These are phyloP conservation scores for Nerophis ophidion DNA, from an alignment of 2,113 vertebrate genomes.

Conservation along the genomic window DNA sequence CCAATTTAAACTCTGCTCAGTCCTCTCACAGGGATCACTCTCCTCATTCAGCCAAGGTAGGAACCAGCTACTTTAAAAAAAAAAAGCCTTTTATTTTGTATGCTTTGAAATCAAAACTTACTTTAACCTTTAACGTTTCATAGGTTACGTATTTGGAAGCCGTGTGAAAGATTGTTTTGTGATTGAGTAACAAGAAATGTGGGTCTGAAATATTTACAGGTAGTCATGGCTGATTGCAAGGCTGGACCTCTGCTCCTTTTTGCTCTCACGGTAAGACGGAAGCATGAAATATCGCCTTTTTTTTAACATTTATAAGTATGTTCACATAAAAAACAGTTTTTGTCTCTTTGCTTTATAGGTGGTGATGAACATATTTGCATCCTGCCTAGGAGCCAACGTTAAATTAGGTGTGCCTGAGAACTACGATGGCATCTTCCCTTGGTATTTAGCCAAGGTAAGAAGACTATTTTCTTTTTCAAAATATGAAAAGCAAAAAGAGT, in stretches of 20 bases:
- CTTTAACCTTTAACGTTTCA: not conserved
- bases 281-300: no score
- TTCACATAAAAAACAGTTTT: no score
- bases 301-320: not conserved
- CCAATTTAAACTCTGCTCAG: slow-evolving; percentile 52
- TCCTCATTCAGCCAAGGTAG: slow-evolving; percentile 47
- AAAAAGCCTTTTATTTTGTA: not conserved
- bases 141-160: slow-evolving; percentile 1
- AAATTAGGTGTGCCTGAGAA: slow-evolving; percentile 78
- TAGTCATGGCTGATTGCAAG: slow-evolving; percentile 31
- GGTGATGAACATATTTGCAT: slow-evolving; percentile 32
- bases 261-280: slow-evolving; percentile 43
- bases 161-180: slow-evolving; percentile 23
- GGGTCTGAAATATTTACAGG: slow-evolving; percentile 39
- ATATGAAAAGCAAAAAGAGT: not conserved
- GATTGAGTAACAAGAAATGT: slow-evolving; percentile 42
- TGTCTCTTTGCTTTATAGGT: slow-evolving; percentile 40
- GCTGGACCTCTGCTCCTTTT: slow-evolving; percentile 17
- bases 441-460: slow-evolving; percentile 78
- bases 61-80: slow-evolving; percentile 9
- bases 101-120: slow-evolving; percentile 1
- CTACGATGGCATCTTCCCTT: slow-evolving; percentile 73
- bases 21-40: slow-evolving; percentile 31
- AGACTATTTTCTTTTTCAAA: slow-evolving; percentile 22
- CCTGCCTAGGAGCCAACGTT: slow-evolving; percentile 57